Conservation (phyloP, 2,113 vertebrate genomes). For the Phyllopteryx taeniolatus region DNA sequence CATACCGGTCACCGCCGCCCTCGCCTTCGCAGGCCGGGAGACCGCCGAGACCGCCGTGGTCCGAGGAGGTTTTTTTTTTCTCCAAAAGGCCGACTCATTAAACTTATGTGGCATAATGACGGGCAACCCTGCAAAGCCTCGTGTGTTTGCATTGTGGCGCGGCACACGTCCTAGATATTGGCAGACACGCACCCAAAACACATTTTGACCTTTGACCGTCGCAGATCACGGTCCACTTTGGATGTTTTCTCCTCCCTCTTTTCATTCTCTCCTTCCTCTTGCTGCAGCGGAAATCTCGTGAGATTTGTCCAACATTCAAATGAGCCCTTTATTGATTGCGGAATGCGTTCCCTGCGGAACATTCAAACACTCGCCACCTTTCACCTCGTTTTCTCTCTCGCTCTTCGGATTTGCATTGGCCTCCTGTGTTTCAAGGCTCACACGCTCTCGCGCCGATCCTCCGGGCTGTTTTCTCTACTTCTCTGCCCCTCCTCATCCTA, state of each 20-base stretch:
- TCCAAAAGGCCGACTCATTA: constrained; percentile 42
- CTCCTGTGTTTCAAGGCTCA: constrained; percentile 30
- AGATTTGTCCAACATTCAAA: too few species aligned
- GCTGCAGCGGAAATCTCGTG: too few species aligned
- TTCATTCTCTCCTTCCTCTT: constrained; percentile 51
- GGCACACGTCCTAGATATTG: constrained; percentile 7
- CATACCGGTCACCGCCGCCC: constrained; percentile 72
- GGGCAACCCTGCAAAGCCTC: constrained; percentile 15
- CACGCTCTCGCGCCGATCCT: constrained; percentile 26
- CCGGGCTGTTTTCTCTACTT: constrained; percentile 37
- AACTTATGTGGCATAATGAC: neutral
- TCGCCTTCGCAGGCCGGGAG: constrained; percentile 67
- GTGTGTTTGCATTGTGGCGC: constrained; percentile 22
- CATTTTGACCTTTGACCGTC: constrained; percentile 20
- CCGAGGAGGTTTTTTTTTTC: constrained; percentile 18
- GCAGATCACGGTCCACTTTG: constrained; percentile 65
- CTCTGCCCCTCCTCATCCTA: constrained; percentile 42
- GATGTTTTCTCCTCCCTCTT: constrained; percentile 24
- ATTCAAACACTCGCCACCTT: constrained; percentile 22
- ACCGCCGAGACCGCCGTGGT: constrained; percentile 51
- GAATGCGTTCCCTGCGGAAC: constrained; percentile 45
- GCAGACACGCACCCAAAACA: neutral
- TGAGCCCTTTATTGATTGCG: constrained; percentile 49
- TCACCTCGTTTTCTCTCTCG: constrained; percentile 29
- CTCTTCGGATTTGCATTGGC: constrained; percentile 48